These are phyloP conservation scores for Vesta saturnalis DNA, from an alignment of 2,888 invertebrate genomes.

Conservation along the genomic window DNA sequence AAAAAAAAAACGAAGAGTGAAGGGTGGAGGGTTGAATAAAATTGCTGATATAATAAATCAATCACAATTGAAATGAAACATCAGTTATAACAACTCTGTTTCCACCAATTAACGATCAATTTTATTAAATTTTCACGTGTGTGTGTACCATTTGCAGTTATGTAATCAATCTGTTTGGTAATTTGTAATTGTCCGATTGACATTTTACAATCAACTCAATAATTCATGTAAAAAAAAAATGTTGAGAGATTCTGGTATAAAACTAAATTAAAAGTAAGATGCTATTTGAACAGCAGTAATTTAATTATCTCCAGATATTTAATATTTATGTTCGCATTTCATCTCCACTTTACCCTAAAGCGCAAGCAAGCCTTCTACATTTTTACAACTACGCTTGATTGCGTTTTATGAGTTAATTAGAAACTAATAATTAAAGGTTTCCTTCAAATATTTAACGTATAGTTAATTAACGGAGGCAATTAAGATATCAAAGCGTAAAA, in stretches of 20 bases:
- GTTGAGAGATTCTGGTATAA: conserved; percentile 20
- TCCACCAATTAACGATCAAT: conserved; percentile 7
- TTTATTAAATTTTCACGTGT: conserved; percentile 11
- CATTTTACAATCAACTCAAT: conserved; percentile 20
- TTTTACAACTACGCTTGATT: conserved; percentile 31
- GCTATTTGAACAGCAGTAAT: conserved; percentile 36
- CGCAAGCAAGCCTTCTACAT: conserved; percentile 26
- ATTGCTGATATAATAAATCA: conserved; percentile 15
- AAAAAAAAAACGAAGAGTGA: not conserved
- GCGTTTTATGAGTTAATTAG: conserved; percentile 31
- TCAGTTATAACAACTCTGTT: not conserved
- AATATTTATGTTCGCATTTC: conserved; percentile 38
- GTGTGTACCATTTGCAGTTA: conserved; percentile 10
- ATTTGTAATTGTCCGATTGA: conserved; percentile 31
- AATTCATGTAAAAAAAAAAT: not conserved
- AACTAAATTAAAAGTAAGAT: conserved; percentile 34
- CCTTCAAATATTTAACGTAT: conserved; percentile 9
- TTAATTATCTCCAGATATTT: conserved; percentile 38
- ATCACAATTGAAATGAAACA: conserved; percentile 14
- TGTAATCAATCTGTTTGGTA: conserved; percentile 24
- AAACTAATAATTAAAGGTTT: conserved; percentile 35
- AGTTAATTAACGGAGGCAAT: conserved; percentile 23
- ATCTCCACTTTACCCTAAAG: conserved; percentile 33
- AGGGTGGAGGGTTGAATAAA: not conserved
- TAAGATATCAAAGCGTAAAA: not conserved